Base-by-base conservation (phyloP, 2,888 invertebrate species). In the Sicus ferrugineus region DNA sequence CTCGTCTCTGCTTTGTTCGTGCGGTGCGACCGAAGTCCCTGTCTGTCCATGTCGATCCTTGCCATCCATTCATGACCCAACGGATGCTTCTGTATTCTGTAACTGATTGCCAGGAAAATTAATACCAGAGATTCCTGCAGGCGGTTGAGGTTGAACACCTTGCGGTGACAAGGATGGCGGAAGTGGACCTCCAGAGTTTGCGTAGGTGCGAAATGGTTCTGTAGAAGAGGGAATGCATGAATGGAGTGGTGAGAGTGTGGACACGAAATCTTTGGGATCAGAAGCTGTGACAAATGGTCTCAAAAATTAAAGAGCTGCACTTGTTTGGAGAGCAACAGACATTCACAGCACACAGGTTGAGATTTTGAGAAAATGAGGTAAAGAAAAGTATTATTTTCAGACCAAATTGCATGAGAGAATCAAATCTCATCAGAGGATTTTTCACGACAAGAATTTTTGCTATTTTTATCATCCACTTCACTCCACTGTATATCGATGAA, bases 101-200 rank as follows among this genome's bases (percentile, higher is more conserved):
- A 58, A 26, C 56, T 66, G 66, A 66, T 66, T 56, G 46, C 46
- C 42, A 31, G 56, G 46, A 66, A n/a, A n/a, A n/a, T n/a, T n/a
- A n/a, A n/a, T n/a, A n/a, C n/a, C n/a, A n/a, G n/a, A n/a, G n/a
- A n/a, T n/a, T n/a, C n/a, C n/a, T n/a, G n/a, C n/a, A n/a, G n/a
- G n/a, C n/a, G 16, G 66, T 58, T 66, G 66, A 66, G 19, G 66
- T n/a, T n/a, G 48, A 48, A 62, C n/a, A 48, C 48, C 28, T 28
- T 31, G 1, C 9, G 31, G 3, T 5, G 3, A 2, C n/a, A 0
- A 2, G 21, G 30, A 21, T n/a, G n/a, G n/a, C n/a, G n/a, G n/a
- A n/a, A n/a, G n/a, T n/a, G n/a, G n/a, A n/a, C n/a, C n/a, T n/a
- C n/a, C n/a, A n/a, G n/a, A n/a, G n/a, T n/a, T n/a, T n/a, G n/a